Evolutionary conservation across 2,888 invertebrate species (phyloP).

Genomic region (Agrypnus murinus): DNA sequence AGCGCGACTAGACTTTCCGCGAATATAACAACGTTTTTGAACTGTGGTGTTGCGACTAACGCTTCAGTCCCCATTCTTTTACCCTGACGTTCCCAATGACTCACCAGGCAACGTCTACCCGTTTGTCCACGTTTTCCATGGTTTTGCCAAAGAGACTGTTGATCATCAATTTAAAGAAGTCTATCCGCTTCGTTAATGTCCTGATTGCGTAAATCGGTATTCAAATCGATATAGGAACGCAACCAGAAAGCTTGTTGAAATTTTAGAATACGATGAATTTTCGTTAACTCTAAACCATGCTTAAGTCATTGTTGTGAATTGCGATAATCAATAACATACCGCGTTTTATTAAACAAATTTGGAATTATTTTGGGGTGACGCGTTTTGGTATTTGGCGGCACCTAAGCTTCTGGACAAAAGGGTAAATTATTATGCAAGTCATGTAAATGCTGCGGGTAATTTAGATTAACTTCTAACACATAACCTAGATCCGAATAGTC

Average conservation of each 20-base stretch:
- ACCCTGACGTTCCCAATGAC: constrained; percentile 5
- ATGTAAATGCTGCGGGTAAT: constrained; percentile 57
- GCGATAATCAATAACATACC: constrained; percentile 56
- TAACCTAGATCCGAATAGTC: constrained; percentile 56
- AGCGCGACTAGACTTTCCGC: too few species aligned
- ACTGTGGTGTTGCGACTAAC: too few species aligned
- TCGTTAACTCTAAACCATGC: too few species aligned
- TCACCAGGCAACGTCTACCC: constrained; percentile 1
- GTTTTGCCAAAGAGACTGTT: constrained; percentile 63
- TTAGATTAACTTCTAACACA: constrained; percentile 63
- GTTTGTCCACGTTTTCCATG: constrained; percentile 67
- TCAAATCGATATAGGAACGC: constrained; percentile 46
- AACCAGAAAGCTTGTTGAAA: constrained; percentile 35
- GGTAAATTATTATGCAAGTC: constrained; percentile 63
- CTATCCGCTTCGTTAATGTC: constrained; percentile 38
- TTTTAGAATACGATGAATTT: constrained; percentile 60
- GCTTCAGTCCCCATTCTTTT: not conserved
- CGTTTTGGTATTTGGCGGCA: constrained; percentile 46
- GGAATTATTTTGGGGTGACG: constrained; percentile 56
- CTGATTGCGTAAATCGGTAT: constrained; percentile 53
- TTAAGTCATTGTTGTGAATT: too few species aligned
- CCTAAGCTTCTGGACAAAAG: constrained; percentile 59
- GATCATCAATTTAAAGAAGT: constrained; percentile 50
- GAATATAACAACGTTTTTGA: too few species aligned
- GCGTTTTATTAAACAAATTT: too few species aligned